Conservation (phyloP, 1,140 invertebrate genomes). For the Drosophila persimilis region DNA sequence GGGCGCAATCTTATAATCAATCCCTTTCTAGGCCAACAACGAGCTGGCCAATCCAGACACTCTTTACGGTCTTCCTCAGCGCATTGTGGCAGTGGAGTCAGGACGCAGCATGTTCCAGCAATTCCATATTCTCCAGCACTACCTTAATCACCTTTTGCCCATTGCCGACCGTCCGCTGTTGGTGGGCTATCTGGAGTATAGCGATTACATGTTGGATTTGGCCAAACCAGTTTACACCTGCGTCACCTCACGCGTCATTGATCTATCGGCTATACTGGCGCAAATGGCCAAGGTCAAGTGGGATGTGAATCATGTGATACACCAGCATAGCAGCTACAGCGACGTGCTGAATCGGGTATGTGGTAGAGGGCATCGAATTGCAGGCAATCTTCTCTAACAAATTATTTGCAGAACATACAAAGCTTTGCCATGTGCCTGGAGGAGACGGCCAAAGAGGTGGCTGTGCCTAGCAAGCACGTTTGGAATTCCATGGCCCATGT, state of each 20-base stretch:
- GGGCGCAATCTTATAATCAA: not conserved
- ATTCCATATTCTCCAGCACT: slow-evolving; percentile 91
- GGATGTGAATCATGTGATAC: slow-evolving; percentile 98
- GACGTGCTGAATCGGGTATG: slow-evolving; percentile 88
- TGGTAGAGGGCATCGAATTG: not conserved
- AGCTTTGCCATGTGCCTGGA: slow-evolving; percentile 90
- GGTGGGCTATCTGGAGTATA: slow-evolving; percentile 82
- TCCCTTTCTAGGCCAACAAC: slow-evolving; percentile 78
- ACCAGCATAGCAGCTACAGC: slow-evolving; percentile 96
- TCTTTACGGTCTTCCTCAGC: slow-evolving; percentile 91
- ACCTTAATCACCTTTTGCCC: slow-evolving; percentile 90
- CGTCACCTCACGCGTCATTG: slow-evolving; percentile 91
- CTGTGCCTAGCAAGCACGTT: slow-evolving; percentile 88
- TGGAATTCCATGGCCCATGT: slow-evolving; percentile 95
- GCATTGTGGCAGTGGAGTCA: slow-evolving; percentile 96
- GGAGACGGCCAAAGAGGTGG: slow-evolving; percentile 87
- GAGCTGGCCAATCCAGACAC: slow-evolving; percentile 88
- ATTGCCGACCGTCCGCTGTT: slow-evolving; percentile 81
- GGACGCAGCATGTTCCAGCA: slow-evolving; percentile 94
- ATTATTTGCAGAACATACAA: slow-evolving; percentile 88
- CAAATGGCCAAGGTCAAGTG: slow-evolving; percentile 97
- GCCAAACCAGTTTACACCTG: slow-evolving; percentile 93
- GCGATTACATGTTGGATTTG: slow-evolving; percentile 86
- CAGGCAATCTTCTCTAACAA: not conserved
- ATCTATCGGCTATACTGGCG: slow-evolving; percentile 90